Evolutionary conservation across 2,888 invertebrate species (phyloP).

Genomic region (Morpho helenor): DNA sequence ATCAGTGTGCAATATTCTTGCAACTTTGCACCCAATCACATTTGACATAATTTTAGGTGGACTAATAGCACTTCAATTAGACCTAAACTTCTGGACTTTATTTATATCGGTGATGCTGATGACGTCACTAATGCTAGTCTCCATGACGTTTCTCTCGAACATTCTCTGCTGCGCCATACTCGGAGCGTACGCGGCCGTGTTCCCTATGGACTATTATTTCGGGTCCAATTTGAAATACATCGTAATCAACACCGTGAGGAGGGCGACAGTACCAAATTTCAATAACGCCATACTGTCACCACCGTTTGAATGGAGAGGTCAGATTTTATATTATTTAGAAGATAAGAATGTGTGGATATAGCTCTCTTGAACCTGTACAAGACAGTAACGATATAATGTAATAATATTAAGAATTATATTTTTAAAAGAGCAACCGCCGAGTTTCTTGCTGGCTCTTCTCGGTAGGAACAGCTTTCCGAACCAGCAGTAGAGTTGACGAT

Average conservation of each 20-base stretch:
- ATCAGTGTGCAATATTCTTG: no score
- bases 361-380: no score
- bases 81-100: slow-evolving; percentile 82
- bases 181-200: slow-evolving; percentile 81
- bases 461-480: no score
- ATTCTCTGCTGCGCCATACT: slow-evolving; percentile 82
- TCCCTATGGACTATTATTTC: slow-evolving; percentile 82
- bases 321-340: no score
- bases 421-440: no score
- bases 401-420: no score
- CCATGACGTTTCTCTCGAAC: slow-evolving; percentile 74
- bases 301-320: slow-evolving; percentile 81
- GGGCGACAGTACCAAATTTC: slow-evolving; percentile 80
- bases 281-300: slow-evolving; percentile 78
- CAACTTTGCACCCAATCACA: no score
- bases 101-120: slow-evolving; percentile 75
- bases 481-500: no score
- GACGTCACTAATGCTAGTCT: slow-evolving; percentile 66
- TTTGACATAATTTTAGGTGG: slow-evolving; percentile 58
- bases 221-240: slow-evolving; percentile 84
- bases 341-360: no score
- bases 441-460: no score
- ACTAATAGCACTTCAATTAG: slow-evolving; percentile 58
- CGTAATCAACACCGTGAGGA: slow-evolving; percentile 81
- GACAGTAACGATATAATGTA: no score